Evolutionary conservation across 1,140 invertebrate species (phyloP).

Genomic region (Penaeus indicus): DNA sequence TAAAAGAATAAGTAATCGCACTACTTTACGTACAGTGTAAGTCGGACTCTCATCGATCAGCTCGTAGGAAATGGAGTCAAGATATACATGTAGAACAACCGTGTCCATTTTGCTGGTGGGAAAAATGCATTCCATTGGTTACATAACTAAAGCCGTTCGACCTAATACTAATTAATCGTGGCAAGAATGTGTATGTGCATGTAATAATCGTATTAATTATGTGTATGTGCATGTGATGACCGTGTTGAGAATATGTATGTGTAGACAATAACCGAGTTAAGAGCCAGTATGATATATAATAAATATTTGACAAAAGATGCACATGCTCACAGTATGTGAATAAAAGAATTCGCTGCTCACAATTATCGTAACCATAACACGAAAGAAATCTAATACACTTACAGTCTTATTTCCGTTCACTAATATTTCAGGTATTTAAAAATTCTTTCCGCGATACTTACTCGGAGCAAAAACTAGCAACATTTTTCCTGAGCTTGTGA

Average conservation of each 20-base stretch:
- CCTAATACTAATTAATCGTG: too few species aligned
- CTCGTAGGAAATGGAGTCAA: conserved; percentile 32
- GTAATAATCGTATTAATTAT: background rate
- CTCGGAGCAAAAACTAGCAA: conserved; percentile 4
- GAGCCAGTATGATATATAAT: background rate
- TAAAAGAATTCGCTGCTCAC: too few species aligned
- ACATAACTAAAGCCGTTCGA: too few species aligned
- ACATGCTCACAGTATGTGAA: too few species aligned
- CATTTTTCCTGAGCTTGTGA: background rate
- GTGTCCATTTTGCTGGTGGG: conserved; percentile 2
- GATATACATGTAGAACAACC: conserved; percentile 36
- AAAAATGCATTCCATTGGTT: background rate
- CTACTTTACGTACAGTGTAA: conserved; percentile 28
- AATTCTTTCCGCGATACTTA: background rate
- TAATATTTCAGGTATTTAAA: background rate
- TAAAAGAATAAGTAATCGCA: too few species aligned
- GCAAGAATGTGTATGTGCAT: background rate
- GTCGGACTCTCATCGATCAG: conserved; percentile 47
- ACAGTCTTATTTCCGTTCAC: background rate
- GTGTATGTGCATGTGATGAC: background rate
- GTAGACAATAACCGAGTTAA: background rate
- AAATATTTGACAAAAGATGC: too few species aligned
- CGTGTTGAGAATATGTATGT: background rate
- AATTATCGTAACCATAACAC: too few species aligned
- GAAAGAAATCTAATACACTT: too few species aligned